Conservation (phyloP, 2,888 invertebrate genomes). For the Herminia tarsipennalis region DNA sequence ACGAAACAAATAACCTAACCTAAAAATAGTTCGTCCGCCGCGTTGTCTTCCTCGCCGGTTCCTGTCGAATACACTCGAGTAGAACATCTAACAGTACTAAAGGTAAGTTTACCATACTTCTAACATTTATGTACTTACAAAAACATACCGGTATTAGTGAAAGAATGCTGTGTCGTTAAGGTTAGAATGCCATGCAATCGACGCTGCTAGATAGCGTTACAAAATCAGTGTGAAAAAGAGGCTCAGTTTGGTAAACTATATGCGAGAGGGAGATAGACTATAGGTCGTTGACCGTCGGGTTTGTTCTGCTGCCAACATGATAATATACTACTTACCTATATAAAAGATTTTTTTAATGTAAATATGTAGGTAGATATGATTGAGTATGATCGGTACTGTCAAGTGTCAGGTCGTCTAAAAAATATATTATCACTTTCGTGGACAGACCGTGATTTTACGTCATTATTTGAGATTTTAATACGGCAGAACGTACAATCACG, state of each 20-base stretch:
- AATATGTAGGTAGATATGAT: too few species aligned
- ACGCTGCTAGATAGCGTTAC: neutral
- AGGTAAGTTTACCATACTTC: slow-evolving; percentile 40
- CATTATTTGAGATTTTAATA: too few species aligned
- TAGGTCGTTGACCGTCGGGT: slow-evolving; percentile 37
- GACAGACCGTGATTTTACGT: too few species aligned
- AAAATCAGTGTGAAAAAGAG: neutral
- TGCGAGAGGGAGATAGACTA: slow-evolving; percentile 31
- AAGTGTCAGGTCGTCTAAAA: too few species aligned
- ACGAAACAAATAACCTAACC: slow-evolving; percentile 54
- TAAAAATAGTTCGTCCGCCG: slow-evolving; percentile 51
- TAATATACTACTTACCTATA: too few species aligned
- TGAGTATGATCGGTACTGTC: too few species aligned
- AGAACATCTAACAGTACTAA: slow-evolving; percentile 18
- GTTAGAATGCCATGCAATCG: slow-evolving; percentile 2
- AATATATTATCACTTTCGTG: too few species aligned
- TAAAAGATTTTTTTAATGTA: too few species aligned
- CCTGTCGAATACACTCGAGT: slow-evolving; percentile 25
- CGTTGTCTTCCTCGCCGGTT: slow-evolving; percentile 31
- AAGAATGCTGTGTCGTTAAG: neutral
- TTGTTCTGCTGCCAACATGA: slow-evolving; percentile 9
- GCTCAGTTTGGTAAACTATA: slow-evolving; percentile 12
- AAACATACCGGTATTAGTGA: neutral
- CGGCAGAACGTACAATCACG: too few species aligned
- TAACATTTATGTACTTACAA: neutral